Percentiles rank a stretch among this genome's conserved stretches.
Evolutionary conservation across 2,797 vertebrate species (phyloP).

Genomic region (Malacoctenus gilli): DNA sequence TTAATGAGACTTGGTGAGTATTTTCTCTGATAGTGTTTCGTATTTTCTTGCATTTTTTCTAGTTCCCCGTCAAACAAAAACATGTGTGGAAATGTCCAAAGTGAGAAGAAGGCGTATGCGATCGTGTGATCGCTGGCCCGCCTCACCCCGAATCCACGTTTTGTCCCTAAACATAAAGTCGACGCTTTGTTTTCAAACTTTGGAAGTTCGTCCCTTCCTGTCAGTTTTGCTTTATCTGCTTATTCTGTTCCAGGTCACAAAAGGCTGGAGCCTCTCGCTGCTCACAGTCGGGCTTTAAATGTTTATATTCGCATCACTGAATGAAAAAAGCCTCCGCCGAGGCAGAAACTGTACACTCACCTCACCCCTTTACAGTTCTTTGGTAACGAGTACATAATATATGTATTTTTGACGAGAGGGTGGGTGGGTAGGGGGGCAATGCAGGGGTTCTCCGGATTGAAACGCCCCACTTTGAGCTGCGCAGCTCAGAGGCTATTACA

Average conservation of each 20-base stretch:
- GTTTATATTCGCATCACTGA: slow-evolving; percentile 10
- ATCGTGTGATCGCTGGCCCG: no score
- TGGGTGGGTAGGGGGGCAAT: slow-evolving; percentile 3
- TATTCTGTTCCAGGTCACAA: not conserved
- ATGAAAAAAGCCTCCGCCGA: slow-evolving; percentile 25
- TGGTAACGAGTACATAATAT: slow-evolving; percentile 41
- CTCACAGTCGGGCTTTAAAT: slow-evolving; percentile 1
- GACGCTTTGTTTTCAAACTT: no score
- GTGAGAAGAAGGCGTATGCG: no score
- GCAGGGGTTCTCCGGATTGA: slow-evolving; percentile 50
- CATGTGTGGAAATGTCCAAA: no score
- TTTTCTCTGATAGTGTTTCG: no score
- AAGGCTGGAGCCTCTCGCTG: not conserved
- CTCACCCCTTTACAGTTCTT: slow-evolving; percentile 33
- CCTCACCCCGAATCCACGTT: no score
- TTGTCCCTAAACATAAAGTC: no score
- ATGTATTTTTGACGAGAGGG: slow-evolving; percentile 32
- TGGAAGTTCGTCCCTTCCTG: no score
- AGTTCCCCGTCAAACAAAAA: no score
- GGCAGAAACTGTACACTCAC: slow-evolving; percentile 27
- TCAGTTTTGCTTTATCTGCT: not conserved
- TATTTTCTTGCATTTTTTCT: no score
- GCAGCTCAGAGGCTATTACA: slow-evolving; percentile 52
- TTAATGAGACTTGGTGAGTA: no score
- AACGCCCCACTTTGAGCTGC: slow-evolving; percentile 47